phyloP scores from a whole-genome alignment of 2,113 vertebrate genomes.

The Nipponia nippon region DNA sequence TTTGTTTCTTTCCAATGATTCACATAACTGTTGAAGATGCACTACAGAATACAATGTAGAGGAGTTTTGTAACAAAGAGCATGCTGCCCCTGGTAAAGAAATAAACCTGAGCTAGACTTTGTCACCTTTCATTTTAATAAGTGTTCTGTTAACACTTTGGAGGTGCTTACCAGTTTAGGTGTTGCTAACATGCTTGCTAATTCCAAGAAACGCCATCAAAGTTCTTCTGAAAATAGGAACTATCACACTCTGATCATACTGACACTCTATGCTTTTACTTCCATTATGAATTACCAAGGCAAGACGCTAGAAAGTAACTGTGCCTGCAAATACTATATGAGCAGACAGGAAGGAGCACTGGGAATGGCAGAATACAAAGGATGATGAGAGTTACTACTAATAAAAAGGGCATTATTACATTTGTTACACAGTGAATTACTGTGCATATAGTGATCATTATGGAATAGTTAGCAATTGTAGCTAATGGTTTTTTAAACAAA shows the following conservation, averaged over 20 bases:
- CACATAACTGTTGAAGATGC: not conserved
- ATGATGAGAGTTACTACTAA: not conserved
- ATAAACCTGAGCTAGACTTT: not conserved
- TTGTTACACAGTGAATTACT: not conserved
- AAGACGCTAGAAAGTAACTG: not conserved
- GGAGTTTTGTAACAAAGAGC: not conserved
- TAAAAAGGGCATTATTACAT: not conserved
- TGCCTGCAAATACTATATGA: not conserved
- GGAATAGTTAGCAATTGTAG: not conserved
- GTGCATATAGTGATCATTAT: not conserved
- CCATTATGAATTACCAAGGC: not conserved
- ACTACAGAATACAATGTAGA: not conserved
- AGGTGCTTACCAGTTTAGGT: not conserved
- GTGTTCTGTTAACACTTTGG: not conserved
- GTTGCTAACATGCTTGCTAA: not conserved
- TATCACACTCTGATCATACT: not conserved
- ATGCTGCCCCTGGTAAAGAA: not conserved
- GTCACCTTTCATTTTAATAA: not conserved
- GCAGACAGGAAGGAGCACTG: not conserved
- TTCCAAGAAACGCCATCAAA: not conserved
- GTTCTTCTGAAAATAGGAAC: not conserved
- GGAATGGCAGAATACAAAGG: not conserved
- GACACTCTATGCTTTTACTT: not conserved
- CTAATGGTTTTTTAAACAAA: not conserved
- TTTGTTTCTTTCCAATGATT: not conserved